Base-by-base conservation (phyloP, 2,797 vertebrate species). In the Rousettus madagascariensis region DNA sequence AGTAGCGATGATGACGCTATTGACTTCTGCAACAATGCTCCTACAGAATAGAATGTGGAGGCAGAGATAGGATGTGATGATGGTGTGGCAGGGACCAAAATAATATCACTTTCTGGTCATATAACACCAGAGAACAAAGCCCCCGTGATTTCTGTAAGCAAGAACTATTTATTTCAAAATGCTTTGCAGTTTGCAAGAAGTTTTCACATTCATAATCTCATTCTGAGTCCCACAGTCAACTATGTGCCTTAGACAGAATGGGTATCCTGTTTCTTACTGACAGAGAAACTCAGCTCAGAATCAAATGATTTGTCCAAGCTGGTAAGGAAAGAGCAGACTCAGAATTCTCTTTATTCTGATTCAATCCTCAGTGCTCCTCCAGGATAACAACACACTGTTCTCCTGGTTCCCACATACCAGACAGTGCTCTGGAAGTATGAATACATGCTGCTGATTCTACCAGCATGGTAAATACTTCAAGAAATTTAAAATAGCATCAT, bases 241-340 rank as follows among this genome's bases (percentile, higher is more conserved):
- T 10, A n/a, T 3, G 16, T 84, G 12, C 41, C 90, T 85, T 72
- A 57, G 26, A 69, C 3, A 43, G 22, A 61, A 63, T 59, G 57
- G 19, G 4, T 49, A 17, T 22, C 15, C 22, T 61, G 24, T 20
- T 4, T 5, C 57, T 90, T 86, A 55, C 4, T 85, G 79, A 49
- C 13, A 84, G 36, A 89, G 8, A 51, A 78, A 93, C 38, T 82
- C 46, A 90, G 38, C 16, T 85, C 38, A 69, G 86, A 61, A 41
- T 66, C 72, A 80, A 96, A 71, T 61, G 33, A 88, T 85, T 69
- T 88, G 30, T 20, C 8, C 16, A 93, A 94, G n/a, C 16, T 77
- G 24, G 28, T 55, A 72, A 65, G 36, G 19, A 43, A 78, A 78
- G 33, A 30, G 16, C 87, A 9, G 19, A 24, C 49, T 63, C 43